Evolutionary conservation across 2,888 invertebrate genomes (phyloP).

Genomic region (Thecocarcelia acutangulata): DNA sequence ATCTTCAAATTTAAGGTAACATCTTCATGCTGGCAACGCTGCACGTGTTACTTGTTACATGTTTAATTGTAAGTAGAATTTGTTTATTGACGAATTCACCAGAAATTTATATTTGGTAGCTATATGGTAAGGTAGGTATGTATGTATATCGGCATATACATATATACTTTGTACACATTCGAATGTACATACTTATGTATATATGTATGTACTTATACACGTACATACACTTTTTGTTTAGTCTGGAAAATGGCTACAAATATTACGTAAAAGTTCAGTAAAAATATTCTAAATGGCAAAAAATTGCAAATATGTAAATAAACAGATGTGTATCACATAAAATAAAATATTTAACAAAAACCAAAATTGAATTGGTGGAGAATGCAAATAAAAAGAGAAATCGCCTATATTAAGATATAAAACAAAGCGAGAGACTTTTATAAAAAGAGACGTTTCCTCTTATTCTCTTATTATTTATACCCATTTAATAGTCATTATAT

Average conservation of each 20-base stretch:
- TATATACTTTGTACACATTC: too few relatives aligned
- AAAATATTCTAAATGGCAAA: background rate
- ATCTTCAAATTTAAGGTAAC: too few relatives aligned
- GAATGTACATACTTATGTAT: too few relatives aligned
- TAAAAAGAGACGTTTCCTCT: background rate
- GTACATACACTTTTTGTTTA: background rate
- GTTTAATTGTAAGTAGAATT: too few relatives aligned
- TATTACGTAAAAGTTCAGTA: background rate
- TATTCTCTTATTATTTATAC: background rate
- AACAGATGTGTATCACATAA: background rate
- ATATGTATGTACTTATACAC: background rate
- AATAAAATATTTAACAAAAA: conserved; percentile 1
- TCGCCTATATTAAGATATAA: too few relatives aligned
- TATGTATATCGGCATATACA: too few relatives aligned
- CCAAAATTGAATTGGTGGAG: background rate
- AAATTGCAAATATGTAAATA: conserved; percentile 18
- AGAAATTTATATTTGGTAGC: too few relatives aligned
- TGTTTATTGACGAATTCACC: too few relatives aligned
- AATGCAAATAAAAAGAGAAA: conserved; percentile 13
- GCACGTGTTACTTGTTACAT: too few relatives aligned
- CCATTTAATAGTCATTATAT: conserved; percentile 1
- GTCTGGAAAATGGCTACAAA: conserved; percentile 5
- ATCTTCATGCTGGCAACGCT: too few relatives aligned
- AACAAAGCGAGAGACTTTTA: conserved; percentile 6
- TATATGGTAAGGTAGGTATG: too few relatives aligned